phyloP scores from a whole-genome alignment of 2,113 vertebrate species.

The Ornithorhynchus anatinus region DNA sequence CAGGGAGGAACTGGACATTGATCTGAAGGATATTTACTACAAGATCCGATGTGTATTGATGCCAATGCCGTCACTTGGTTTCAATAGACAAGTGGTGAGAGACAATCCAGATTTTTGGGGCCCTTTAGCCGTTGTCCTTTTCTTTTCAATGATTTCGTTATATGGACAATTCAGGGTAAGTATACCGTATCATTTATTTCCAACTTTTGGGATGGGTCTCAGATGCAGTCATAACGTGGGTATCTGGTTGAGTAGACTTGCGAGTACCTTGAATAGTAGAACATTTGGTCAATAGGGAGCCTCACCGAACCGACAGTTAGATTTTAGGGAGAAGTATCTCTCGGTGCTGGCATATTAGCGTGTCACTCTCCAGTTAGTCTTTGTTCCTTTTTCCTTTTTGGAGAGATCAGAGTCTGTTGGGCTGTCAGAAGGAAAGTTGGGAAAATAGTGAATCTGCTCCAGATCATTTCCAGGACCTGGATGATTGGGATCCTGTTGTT shows the following conservation, averaged over 20 bases:
- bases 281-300: background rate
- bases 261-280: background rate
- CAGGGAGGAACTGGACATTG: slow-evolving; percentile 96
- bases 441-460: too few relatives aligned
- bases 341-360: too few relatives aligned
- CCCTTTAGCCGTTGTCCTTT: slow-evolving; percentile 92
- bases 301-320: too few relatives aligned
- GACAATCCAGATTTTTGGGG: slow-evolving; percentile 99
- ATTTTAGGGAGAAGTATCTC: too few relatives aligned
- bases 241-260: background rate
- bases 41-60: slow-evolving; percentile 98
- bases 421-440: too few relatives aligned
- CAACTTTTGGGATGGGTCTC: slow-evolving; percentile 13
- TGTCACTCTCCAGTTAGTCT: too few relatives aligned
- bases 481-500: too few relatives aligned
- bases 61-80: slow-evolving; percentile 97
- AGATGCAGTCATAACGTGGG: background rate
- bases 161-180: slow-evolving; percentile 97
- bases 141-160: slow-evolving; percentile 98
- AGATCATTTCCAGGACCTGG: too few relatives aligned
- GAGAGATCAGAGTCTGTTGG: too few relatives aligned
- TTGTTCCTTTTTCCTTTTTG: too few relatives aligned
- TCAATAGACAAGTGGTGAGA: slow-evolving; percentile 96
- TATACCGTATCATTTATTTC: slow-evolving; percentile 18
- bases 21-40: slow-evolving; percentile 98